Conservation (phyloP, 2,113 vertebrate genomes). For the Eclectus roratus region DNA sequence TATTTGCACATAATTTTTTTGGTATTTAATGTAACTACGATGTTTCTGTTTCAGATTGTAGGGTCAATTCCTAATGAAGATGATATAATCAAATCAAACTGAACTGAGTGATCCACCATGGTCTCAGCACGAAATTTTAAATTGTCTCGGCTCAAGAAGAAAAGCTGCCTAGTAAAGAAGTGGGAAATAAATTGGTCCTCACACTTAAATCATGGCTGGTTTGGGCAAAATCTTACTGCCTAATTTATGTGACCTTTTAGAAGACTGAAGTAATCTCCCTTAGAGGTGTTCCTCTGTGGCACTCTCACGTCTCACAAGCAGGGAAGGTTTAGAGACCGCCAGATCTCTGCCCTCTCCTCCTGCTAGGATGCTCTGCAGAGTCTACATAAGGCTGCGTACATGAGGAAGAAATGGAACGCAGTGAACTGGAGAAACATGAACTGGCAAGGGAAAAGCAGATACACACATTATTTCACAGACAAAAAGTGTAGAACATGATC, state of each 20-base stretch:
- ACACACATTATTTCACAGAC: neutral
- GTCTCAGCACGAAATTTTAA: neutral
- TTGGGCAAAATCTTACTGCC: neutral
- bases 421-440: constrained; percentile 13
- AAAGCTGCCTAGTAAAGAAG: neutral
- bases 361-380: neutral
- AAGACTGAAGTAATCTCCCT: neutral
- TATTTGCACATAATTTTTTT: constrained; percentile 27
- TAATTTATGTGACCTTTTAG: neutral
- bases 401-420: neutral
- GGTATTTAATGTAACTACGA: constrained; percentile 21
- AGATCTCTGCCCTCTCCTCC: neutral
- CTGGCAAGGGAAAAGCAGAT: neutral
- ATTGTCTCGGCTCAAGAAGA: neutral
- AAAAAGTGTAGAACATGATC: rapidly evolving
- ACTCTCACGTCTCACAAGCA: neutral
- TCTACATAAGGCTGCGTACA: neutral
- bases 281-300: neutral
- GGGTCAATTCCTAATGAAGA: neutral
- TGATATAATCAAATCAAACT: constrained; percentile 17
- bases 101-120: neutral
- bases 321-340: neutral
- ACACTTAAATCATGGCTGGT: neutral
- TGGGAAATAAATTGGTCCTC: neutral
- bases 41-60: constrained; percentile 8